Percentiles rank a stretch among this genome's conserved stretches.
Evolutionary conservation across 2,888 invertebrate genomes (phyloP).

Genomic region (Apotomis capreana): DNA sequence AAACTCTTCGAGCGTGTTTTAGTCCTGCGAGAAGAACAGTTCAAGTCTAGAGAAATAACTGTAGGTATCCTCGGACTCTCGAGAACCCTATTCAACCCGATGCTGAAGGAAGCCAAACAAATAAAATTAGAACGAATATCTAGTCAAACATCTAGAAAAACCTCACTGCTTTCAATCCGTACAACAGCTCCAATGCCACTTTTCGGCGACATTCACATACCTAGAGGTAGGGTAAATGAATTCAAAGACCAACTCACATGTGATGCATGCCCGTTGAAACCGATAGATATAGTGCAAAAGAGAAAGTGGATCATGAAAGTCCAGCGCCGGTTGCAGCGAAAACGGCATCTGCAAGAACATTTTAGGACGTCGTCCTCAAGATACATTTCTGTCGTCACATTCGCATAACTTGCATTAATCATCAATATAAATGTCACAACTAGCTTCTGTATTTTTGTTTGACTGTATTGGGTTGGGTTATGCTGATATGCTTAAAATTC

Average conservation of each 20-base stretch:
- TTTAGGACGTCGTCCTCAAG: neutral
- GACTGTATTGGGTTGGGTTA: too few relatives aligned
- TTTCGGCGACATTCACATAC: slow-evolving; percentile 11
- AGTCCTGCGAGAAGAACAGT: slow-evolving; percentile 23
- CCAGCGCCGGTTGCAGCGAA: neutral
- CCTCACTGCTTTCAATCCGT: slow-evolving; percentile 6
- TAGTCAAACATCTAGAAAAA: neutral
- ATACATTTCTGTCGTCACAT: neutral
- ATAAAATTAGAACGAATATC: neutral
- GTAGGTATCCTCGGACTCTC: slow-evolving; percentile 27
- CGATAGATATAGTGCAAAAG: slow-evolving; percentile 13
- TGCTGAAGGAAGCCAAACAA: slow-evolving; percentile 25
- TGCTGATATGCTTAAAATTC: too few relatives aligned
- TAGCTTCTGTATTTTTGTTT: too few relatives aligned
- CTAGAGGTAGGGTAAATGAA: neutral
- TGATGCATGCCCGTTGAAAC: slow-evolving; percentile 6
- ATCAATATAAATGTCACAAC: too few relatives aligned
- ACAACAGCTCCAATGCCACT: neutral
- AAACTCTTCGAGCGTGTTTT: slow-evolving; percentile 20
- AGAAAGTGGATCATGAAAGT: slow-evolving; percentile 25
- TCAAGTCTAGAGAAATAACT: slow-evolving; percentile 12
- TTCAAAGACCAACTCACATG: slow-evolving; percentile 11
- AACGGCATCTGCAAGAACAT: slow-evolving; percentile 6
- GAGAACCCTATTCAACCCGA: slow-evolving; percentile 19
- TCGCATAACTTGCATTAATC: too few relatives aligned